Evolutionary conservation across 2,888 invertebrate genomes (phyloP), one percentile per base, ranked within the genome.

Genomic region (Myathropa florea): DNA sequence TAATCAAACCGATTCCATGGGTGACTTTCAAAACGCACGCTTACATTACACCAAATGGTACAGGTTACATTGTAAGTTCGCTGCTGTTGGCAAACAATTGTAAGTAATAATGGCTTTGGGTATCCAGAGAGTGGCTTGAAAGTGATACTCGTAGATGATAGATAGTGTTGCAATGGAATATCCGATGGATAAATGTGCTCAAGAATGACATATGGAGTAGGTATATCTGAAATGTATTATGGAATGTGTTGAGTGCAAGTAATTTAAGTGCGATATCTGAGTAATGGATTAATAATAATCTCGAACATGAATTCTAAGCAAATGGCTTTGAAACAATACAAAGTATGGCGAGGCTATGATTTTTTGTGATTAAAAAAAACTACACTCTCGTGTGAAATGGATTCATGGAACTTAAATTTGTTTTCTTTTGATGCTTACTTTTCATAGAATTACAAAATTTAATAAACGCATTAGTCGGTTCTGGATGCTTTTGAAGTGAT

Each of bases 11-110:
- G 24, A 23, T 26, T 18, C 30, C 23, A 39, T 26, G 60, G 61
- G 4, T 76, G 67, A 46, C 33, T 68, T 67, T 59, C 59, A 39
- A 67, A 39, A 23, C 3, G n/a, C 7, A 46, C 30, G 24, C 28
- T 55, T 55, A n/a, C 18, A n/a, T 55, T 55, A 55, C 55, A 55
- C n/a, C n/a, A 18, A 14, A 28, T 21, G 18, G 12, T 18, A 68
- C 21, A 9, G 57, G 55, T 68, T 57, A 59, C 57, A 59, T 59
- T 70, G 70, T 26, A 24, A 59, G 33, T 21, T 6, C 18, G 24
- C 36, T 18, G 24, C 24, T 59, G 70, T 59, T 59, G 70, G 55
- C 68, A 65, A 65, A 46, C 65, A 26, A 23, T 65, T 53, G 39
- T 26, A 26, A 53, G 24, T 65, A 24, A 4, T 24, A 10, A 39